Base-by-base conservation (phyloP, 2,888 invertebrate genomes). In the Masnerella sp. region DNA sequence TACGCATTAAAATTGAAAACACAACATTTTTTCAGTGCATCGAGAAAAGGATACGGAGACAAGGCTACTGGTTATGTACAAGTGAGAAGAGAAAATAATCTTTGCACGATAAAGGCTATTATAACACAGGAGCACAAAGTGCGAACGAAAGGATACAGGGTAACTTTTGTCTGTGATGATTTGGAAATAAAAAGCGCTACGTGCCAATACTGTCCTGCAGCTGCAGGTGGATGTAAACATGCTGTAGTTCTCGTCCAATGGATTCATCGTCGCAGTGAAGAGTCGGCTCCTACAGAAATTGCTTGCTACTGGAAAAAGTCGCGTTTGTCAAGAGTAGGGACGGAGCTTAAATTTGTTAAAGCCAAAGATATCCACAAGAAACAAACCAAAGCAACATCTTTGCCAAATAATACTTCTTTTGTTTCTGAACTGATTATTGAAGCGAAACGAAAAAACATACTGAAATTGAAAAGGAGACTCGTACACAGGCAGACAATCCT, bases 301-400 rank as follows among this genome's bases (percentile, higher is more conserved):
- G 58, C 49, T 5, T 75, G 77, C 30, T 77, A 78, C 22, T 78
- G 77, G 76, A 74, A 76, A 49, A 78, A 77, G 22, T 67, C 76
- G 7, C 28, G 15, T 8, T 54, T 77, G 30, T 68, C 76, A 36
- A 45, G 30, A 7, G 62, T 77, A 14, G 77, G 69, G 2, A 67
- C 75, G 9, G 32, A 8, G 7, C 25, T 74, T 9, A 78, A 77
- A 75, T 78, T 42, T 62, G 59, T 75, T n/a, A 34, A 42, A 12
- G 36, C 40, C 15, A 18, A 28, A 67, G 22, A 36, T 18, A 14
- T 45, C n/a, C n/a, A n/a, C n/a, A n/a, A n/a, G n/a, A n/a, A n/a
- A n/a, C n/a, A n/a, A n/a, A n/a, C n/a, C n/a, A n/a, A n/a, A n/a
- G n/a, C n/a, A n/a, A n/a, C n/a, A n/a, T n/a, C n/a, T n/a, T n/a